Base-by-base conservation (phyloP, 2,888 invertebrate species). In the Listrodromus nycthemerus region DNA sequence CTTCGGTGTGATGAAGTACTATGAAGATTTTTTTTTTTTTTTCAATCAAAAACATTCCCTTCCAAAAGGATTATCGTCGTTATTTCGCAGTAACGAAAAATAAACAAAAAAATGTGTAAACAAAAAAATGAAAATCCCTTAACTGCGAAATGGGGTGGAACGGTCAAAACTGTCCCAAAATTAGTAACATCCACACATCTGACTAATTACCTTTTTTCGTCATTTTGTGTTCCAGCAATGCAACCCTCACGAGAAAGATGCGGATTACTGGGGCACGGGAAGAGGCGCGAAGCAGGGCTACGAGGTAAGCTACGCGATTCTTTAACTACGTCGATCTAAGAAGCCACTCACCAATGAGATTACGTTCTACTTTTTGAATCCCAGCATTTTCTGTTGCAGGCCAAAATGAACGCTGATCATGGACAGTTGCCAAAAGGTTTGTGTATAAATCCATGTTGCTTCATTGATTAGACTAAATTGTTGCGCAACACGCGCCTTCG, bases 391-490 rank as follows among this genome's bases (percentile, higher is more conserved):
- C 86, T 93, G 92, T 93, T 93, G 86, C 93, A 93, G 93, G 95
- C 95, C 78, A 95, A 95, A 90, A 95, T 95, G 95, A 94, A 94
- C 88, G 92, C 93, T 77, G 93, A 93, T 87, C 93, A 93, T 76
- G 89, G 90, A 75, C 95, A 95, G 88, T 93, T 95, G 94, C 95
- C 94, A 88, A 95, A 95, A 94, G 94, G 95, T 95, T 91, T 93
- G 94, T 90, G 61, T 30, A 27, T 7, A 6, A 69, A 37, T 69
- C 37, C 24, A 52, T 66, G n/a, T 13, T 27, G 50, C 30, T 50
- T 6, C 24, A 6, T 6, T 19, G 27, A 16, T 33, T 8, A 45
- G 24, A 27, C 48, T 24, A 19, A 16, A 19, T 30, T 61, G 45
- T 58, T 58, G 27, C 58, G 58, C 27, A 58, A 58, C 16, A 4